Evolutionary conservation across 1,140 invertebrate genomes (phyloP), one percentile per base, ranked within the genome.

Genomic region (Samia ricini): DNA sequence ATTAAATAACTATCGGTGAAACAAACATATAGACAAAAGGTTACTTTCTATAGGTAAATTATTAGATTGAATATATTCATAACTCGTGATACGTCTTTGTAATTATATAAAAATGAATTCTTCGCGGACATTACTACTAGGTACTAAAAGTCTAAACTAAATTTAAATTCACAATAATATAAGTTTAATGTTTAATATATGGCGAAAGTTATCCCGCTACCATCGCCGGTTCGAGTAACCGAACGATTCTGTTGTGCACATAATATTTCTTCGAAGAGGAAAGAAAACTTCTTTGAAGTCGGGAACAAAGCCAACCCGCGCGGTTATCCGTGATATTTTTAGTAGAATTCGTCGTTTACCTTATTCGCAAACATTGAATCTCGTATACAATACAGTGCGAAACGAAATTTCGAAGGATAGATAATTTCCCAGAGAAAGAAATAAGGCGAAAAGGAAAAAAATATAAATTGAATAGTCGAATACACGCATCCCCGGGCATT

Each of bases 391-490:
- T 89, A 88, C 84, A 85, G 85, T 88, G 85, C 83, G 84, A 89
- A 89, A 86, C 85, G 83, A 88, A 89, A 82, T 89, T n/a, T 88
- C 87, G 81, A 87, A 88, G 77, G 83, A 89, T 89, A 89, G 86
- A 88, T 89, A 89, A 89, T 89, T 88, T 89, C 83, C 81, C 66
- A 83, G 71, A 72, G 72, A 86, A 85, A 86, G 81, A 88, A 86
- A 88, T 87, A 89, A 87, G 85, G 76, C 83, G 83, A 74, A 72
- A 86, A 80, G 83, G 81, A 83, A 87, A 88, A 83, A 88, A 88
- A 89, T 87, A 89, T 88, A 89, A 89, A 89, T 89, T 89, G 87
- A 89, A 89, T 89, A 89, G 87, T 88, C 87, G 84, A 89, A 88
- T 89, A 89, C 87, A 89, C 87, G 87, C 87, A 89, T 89, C 87